Percentiles rank a stretch among this genome's conserved stretches.
These are phyloP conservation scores for Circaetus cinerascens DNA, from an alignment of 2,113 vertebrate species.

Conservation along the genomic window DNA sequence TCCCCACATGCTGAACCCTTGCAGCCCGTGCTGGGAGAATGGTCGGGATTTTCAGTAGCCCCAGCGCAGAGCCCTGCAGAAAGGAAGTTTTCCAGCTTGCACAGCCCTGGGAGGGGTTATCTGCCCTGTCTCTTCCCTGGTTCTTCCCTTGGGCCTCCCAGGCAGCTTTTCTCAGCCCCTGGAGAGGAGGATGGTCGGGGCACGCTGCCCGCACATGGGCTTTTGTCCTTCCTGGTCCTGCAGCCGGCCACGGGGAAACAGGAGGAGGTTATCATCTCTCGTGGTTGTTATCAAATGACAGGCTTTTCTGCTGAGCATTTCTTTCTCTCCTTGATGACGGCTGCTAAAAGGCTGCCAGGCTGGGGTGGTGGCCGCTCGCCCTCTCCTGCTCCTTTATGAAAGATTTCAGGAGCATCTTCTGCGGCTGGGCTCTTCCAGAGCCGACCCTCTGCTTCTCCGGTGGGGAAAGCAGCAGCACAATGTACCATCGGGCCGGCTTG, in stretches of 20 bases:
- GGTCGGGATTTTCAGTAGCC: rapidly evolving
- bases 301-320: background rate
- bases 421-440: rapidly evolving
- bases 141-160: background rate
- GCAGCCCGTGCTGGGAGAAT: rapidly evolving
- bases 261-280: background rate
- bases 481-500: rapidly evolving
- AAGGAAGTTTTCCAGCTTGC: background rate
- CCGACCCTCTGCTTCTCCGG: rapidly evolving
- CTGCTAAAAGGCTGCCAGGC: slow-evolving; percentile 3
- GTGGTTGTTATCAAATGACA: background rate
- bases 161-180: background rate
- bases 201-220: background rate
- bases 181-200: background rate
- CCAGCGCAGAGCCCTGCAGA: background rate
- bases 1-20: background rate
- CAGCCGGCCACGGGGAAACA: background rate
- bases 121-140: background rate
- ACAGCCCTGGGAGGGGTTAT: background rate
- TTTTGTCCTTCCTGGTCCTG: background rate
- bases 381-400: background rate
- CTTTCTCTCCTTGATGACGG: background rate
- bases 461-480: background rate
- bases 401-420: background rate
- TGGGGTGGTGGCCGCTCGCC: background rate